phyloP scores from a whole-genome alignment of 2,888 invertebrate genomes.

The Noctua comes region DNA sequence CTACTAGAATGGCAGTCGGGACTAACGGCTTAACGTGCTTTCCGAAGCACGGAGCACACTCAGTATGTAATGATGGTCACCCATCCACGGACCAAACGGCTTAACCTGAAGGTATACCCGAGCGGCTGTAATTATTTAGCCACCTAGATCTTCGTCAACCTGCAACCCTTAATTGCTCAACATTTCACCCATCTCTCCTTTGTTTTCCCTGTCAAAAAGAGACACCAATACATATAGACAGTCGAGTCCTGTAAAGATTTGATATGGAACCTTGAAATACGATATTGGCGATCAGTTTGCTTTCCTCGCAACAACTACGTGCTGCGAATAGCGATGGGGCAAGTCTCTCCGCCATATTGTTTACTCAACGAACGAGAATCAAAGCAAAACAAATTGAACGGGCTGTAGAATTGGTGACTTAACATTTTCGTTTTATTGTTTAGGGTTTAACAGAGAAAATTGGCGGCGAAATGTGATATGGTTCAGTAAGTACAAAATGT shows the following conservation, averaged over 20 bases:
- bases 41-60: neutral
- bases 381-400: conserved; percentile 41
- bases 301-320: conserved; percentile 56
- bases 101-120: neutral
- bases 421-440: conserved; percentile 31
- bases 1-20: too few relatives aligned
- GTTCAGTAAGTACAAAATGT: neutral
- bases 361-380: conserved; percentile 44
- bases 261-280: conserved; percentile 58
- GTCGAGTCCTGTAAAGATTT: conserved; percentile 49
- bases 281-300: conserved; percentile 61
- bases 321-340: conserved; percentile 51
- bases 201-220: neutral
- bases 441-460: neutral
- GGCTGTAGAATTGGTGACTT: conserved; percentile 35
- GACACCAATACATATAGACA: conserved; percentile 5
- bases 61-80: neutral
- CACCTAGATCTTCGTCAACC: too few relatives aligned
- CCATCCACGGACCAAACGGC: too few relatives aligned
- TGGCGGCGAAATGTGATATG: conserved; percentile 5
- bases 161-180: neutral
- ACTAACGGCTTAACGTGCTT: neutral
- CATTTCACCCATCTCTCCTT: neutral
- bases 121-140: neutral
- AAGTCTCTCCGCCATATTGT: conserved; percentile 57